Evolutionary conservation across 2,888 invertebrate genomes (phyloP).

Genomic region (Parnassius glacialis): DNA sequence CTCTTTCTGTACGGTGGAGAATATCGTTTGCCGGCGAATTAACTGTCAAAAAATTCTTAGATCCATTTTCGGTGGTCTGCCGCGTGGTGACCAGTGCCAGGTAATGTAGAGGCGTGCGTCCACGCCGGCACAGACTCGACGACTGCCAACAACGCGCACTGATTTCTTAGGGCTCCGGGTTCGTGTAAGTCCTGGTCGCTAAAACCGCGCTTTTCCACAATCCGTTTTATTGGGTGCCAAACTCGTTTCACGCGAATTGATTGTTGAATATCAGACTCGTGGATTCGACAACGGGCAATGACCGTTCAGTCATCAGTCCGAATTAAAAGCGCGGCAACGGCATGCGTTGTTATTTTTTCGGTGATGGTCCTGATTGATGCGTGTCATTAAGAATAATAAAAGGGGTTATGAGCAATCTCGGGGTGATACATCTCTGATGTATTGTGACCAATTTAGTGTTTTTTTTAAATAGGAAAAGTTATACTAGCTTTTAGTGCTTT

Average conservation of each 20-base stretch:
- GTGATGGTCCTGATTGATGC: slow-evolving; percentile 10
- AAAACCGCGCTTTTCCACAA: slow-evolving; percentile 40
- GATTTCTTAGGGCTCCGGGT: slow-evolving; percentile 37
- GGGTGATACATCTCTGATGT: background rate
- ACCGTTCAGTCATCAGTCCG: slow-evolving; percentile 18
- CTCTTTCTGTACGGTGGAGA: background rate
- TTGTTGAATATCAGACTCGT: slow-evolving; percentile 21
- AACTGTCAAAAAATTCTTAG: slow-evolving; percentile 1
- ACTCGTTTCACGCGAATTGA: slow-evolving; percentile 35
- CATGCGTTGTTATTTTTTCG: slow-evolving; percentile 12
- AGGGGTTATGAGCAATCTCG: slow-evolving; percentile 7
- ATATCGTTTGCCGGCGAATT: background rate
- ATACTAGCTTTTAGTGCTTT: no score
- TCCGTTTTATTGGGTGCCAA: slow-evolving; percentile 38
- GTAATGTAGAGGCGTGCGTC: slow-evolving; percentile 31
- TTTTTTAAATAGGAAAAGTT: no score
- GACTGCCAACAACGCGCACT: slow-evolving; percentile 42
- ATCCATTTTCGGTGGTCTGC: background rate
- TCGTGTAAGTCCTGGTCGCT: slow-evolving; percentile 34
- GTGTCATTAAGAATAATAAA: background rate
- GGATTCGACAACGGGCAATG: slow-evolving; percentile 15
- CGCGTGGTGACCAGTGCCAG: slow-evolving; percentile 25
- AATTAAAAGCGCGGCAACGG: slow-evolving; percentile 14
- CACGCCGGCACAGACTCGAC: slow-evolving; percentile 43
- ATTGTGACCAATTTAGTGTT: background rate